Evolutionary conservation across 2,888 invertebrate genomes (phyloP).

Genomic region (Cephus pulcher): DNA sequence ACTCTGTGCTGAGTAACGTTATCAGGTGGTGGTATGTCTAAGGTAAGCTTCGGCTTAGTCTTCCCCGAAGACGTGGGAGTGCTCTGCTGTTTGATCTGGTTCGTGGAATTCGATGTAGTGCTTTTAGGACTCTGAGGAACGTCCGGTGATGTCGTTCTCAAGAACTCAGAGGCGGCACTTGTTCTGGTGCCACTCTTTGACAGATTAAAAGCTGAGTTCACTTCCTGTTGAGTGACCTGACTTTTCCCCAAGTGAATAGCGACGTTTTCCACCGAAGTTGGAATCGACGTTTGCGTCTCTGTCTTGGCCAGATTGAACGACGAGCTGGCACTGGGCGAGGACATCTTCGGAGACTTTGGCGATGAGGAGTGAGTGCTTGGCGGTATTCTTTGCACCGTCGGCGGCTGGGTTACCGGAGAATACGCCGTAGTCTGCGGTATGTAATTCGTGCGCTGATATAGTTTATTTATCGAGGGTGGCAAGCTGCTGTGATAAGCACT

Average conservation of each 20-base stretch:
- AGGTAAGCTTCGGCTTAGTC: not conserved
- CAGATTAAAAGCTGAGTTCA: constrained; percentile 46
- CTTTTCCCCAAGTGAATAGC: constrained; percentile 36
- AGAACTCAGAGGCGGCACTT: not conserved
- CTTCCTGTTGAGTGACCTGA: constrained; percentile 21
- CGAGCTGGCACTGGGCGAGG: constrained; percentile 35
- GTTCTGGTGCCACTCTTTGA: constrained; percentile 35
- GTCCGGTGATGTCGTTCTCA: not conserved
- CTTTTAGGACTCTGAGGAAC: not conserved
- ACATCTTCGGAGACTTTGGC: constrained; percentile 47
- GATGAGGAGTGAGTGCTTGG: constrained; percentile 52
- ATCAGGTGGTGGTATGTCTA: not conserved
- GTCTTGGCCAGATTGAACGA: constrained; percentile 39
- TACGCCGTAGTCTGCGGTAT: constrained; percentile 52
- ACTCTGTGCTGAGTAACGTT: constrained; percentile 13
- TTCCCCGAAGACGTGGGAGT: not conserved
- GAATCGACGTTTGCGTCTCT: constrained; percentile 31
- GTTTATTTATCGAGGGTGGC: constrained; percentile 61
- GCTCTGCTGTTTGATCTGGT: not conserved
- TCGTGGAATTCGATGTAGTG: not conserved
- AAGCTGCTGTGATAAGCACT: constrained; percentile 64
- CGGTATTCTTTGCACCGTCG: constrained; percentile 60
- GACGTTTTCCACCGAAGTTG: constrained; percentile 32
- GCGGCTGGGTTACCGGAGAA: constrained; percentile 43
- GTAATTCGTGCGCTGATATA: constrained; percentile 60